Base-by-base conservation (phyloP, 2,888 invertebrate species). In the Nomada flava region DNA sequence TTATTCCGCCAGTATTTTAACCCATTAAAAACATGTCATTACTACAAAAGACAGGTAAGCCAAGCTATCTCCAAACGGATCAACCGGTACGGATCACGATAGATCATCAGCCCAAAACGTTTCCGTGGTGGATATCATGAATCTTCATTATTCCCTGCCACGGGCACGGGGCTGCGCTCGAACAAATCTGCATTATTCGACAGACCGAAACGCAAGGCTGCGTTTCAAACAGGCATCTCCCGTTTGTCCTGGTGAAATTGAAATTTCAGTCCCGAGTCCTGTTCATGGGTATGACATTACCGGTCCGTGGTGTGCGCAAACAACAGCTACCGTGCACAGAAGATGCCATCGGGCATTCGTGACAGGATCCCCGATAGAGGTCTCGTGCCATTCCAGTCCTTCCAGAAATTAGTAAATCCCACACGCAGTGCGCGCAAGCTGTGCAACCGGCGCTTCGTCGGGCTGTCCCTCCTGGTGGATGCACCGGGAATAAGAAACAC, bases 341-440 rank as follows among this genome's bases (percentile, higher is more conserved):
- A 87, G 81, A 86, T 87, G 77, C 79, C 76, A 87, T 88, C 86
- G 77, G 74, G 64, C 65, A 87, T 88, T 84, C 87, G 84, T 86
- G 86, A 82, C 81, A 82, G 84, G 82, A 87, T 87, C 86, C 68
- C 59, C 65, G 87, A 87, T 78, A 80, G 78, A 67, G 64, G 62
- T 68, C 86, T 59, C 82, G 88, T 88, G 87, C 81, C 84, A 80
- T 82, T 82, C 84, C 71, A 76, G 80, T 71, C 86, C 89, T 90
- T 89, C 86, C 87, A 88, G 87, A 90, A 91, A 91, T 91, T 91
- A 91, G 91, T 91, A 91, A 91, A 91, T 91, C 88, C 84, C 85
- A 89, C 91, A 91, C 91, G 91, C 89, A 90, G 70, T 44, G 75
- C 50, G 67, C 69, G 76, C 84, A 82, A 72, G 67, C 88, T 79